Conservation (phyloP, 2,113 vertebrate genomes). For the Heliornis fulica region DNA sequence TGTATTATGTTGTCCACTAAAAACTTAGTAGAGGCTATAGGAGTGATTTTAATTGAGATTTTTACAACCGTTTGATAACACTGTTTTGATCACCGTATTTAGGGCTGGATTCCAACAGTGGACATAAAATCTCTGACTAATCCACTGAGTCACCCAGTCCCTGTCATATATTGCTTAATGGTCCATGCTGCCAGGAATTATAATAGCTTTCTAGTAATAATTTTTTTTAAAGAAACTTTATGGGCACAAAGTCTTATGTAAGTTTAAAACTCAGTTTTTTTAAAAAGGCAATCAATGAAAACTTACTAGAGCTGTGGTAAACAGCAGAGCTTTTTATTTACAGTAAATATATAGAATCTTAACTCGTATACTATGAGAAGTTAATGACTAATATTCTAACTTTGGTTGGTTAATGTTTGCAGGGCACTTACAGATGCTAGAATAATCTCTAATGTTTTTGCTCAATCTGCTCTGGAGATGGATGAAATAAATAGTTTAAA, state of each 20-base stretch:
- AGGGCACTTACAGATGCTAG: conserved; percentile 99
- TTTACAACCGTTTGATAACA: conserved; percentile 81
- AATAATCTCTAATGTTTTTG: conserved; percentile 99
- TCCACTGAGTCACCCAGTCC: conserved; percentile 76
- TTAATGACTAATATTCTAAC: conserved; percentile 90
- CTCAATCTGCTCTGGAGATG: conserved; percentile 99
- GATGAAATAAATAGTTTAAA: conserved; percentile 99
- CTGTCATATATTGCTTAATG: conserved; percentile 82
- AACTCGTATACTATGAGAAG: conserved; percentile 80
- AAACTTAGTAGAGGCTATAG: conserved; percentile 69
- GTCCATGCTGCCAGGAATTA: conserved; percentile 77
- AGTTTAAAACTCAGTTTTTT: conserved; percentile 59
- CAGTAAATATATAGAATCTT: conserved; percentile 11
- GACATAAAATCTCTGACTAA: conserved; percentile 81
- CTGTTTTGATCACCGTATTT: conserved; percentile 78
- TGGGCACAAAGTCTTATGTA: conserved; percentile 61
- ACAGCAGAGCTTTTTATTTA: conserved; percentile 4
- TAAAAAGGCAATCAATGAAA: conserved; percentile 36
- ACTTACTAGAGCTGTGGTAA: not conserved
- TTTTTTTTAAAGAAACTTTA: conserved; percentile 74
- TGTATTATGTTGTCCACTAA: conserved; percentile 64
- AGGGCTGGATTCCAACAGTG: conserved; percentile 79
- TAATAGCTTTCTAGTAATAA: conserved; percentile 75
- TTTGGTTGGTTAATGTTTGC: conserved; percentile 95
- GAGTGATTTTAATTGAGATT: conserved; percentile 82